Conservation (phyloP, 1,140 invertebrate genomes). For the Drosophila sproati region DNA sequence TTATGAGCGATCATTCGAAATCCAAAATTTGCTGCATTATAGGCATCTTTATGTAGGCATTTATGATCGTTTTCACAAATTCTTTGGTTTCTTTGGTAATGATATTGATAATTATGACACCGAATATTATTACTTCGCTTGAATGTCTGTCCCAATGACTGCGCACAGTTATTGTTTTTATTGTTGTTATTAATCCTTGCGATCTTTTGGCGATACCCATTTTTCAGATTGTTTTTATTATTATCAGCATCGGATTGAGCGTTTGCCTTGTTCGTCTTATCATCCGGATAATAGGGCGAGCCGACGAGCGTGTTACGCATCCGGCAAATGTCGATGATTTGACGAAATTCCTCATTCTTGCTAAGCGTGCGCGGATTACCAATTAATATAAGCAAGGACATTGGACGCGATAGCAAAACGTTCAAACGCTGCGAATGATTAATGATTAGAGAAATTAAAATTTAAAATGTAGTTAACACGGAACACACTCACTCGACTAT, state of each 20-base stretch:
- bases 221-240: not conserved
- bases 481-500: conserved; percentile 86
- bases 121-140: conserved; percentile 66
- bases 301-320: conserved; percentile 65
- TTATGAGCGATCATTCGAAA: conserved; percentile 36
- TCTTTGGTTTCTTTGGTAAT: conserved; percentile 60
- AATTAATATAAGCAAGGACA: conserved; percentile 91
- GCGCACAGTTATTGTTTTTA: not conserved
- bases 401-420: conserved; percentile 92
- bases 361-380: conserved; percentile 88
- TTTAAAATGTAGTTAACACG: not conserved
- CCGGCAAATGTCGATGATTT: conserved; percentile 69
- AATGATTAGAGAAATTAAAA: not conserved
- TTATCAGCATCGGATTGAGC: not conserved
- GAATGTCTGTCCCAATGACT: conserved; percentile 45
- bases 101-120: conserved; percentile 21
- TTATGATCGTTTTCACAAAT: conserved; percentile 39
- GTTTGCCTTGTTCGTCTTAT: conserved; percentile 49
- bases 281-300: conserved; percentile 54
- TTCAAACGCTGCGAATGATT: conserved; percentile 89
- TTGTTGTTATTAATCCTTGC: not conserved
- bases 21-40: conserved; percentile 34
- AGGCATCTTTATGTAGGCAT: conserved; percentile 31
- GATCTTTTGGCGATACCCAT: not conserved
- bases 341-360: conserved; percentile 61